Base-by-base conservation (phyloP, 1,140 invertebrate genomes). In the Cheumatopsyche charites region DNA sequence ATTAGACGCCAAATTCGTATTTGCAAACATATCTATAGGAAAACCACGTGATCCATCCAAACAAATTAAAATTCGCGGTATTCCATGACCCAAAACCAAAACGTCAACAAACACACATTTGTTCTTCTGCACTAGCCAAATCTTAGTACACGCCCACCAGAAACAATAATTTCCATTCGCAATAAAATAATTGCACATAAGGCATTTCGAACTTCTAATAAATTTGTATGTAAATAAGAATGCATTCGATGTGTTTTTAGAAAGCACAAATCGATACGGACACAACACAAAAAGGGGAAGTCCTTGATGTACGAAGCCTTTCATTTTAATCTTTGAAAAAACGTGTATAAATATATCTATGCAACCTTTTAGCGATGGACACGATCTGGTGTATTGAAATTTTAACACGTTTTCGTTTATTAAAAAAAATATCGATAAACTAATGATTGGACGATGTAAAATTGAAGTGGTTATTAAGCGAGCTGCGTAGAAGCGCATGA, bases 251-350 rank as follows among this genome's bases (percentile, higher is more conserved):
- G 15, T 47, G 13, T 47, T 47, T n/a, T 52, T 52, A 52, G 47
- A 52, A 52, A 52, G 47, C 47, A 15, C 7, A 47, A 47, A 17
- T 47, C 12, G 12, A 47, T 47, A 17, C 47, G 9, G 19, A 17
- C n/a, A n/a, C n/a, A n/a, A n/a, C n/a, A n/a, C 47, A 17, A 17
- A 52, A 52, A 52, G 47, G 15, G 47, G n/a, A 19, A 52, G 47
- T 52, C 47, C 47, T 52, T 52, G 47, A 52, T 52, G 15, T 52
- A 17, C 15, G 47, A 52, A 52, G 47, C 47, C 47, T 52, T 52
- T 52, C 47, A 52, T 52, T 52, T 52, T 52, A 7, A 36, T 36
- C 29, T 3, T 9, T 3, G 29, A 36, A 36, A 36, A 36, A 36
- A 36, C 29, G 9, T 36, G n/a, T n/a, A n/a, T 36, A 36, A 3